Conservation (phyloP, 2,113 vertebrate genomes). For the Cyprinus carpio region DNA sequence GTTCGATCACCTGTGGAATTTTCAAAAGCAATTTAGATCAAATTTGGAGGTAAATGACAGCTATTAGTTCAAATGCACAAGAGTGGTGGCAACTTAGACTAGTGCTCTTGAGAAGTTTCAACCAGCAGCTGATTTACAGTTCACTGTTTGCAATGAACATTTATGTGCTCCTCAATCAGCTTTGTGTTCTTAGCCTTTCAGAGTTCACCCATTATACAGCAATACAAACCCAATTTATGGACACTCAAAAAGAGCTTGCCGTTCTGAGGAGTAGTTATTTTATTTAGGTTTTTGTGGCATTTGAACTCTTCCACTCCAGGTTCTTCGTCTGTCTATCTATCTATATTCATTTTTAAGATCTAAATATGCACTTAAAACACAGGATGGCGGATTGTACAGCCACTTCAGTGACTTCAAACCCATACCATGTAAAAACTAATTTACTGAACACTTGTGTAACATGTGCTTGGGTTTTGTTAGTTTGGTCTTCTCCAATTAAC, state of each 20-base stretch:
- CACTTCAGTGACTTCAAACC: neutral
- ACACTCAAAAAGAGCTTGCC: slow-evolving; percentile 13
- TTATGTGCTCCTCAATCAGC: slow-evolving; percentile 54
- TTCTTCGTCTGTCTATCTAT: neutral
- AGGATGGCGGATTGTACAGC: neutral
- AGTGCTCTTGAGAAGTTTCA: slow-evolving; percentile 3
- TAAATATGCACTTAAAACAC: neutral
- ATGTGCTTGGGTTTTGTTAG: neutral
- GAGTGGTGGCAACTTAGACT: slow-evolving; percentile 22
- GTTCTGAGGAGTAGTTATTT: neutral
- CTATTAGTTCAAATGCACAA: slow-evolving; percentile 43
- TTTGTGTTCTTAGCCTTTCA: slow-evolving; percentile 47
- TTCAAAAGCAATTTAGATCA: neutral
- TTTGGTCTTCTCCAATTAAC: neutral
- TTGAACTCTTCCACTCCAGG: neutral
- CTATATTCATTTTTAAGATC: neutral
- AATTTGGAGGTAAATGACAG: neutral
- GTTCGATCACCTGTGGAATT: slow-evolving; percentile 30
- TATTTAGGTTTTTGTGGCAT: neutral
- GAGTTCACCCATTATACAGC: slow-evolving; percentile 49
- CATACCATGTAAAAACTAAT: slow-evolving; percentile 6
- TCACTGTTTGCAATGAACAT: slow-evolving; percentile 38
- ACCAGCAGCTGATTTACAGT: slow-evolving; percentile 28
- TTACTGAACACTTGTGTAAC: neutral
- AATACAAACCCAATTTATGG: slow-evolving; percentile 34